Conservation (phyloP, 2,888 invertebrate species). For the Drosophila seclusa region DNA sequence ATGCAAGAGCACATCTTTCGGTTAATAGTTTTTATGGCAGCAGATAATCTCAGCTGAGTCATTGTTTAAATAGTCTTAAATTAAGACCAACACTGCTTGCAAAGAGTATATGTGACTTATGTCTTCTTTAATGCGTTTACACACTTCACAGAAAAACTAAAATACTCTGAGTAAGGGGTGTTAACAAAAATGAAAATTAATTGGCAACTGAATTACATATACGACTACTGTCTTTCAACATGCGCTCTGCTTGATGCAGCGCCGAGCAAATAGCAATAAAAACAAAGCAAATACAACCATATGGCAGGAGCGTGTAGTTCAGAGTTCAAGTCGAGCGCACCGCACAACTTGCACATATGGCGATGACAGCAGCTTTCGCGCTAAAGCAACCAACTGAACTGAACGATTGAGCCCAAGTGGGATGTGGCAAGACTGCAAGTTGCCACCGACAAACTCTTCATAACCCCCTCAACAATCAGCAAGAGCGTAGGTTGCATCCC, state of each 20-base stretch:
- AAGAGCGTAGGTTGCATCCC: slow-evolving; percentile 5
- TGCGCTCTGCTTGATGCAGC: slow-evolving; percentile 8
- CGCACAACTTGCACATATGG: slow-evolving; percentile 53
- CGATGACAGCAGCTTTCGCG: slow-evolving; percentile 41
- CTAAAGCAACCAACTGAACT: slow-evolving; percentile 49
- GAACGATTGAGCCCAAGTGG: slow-evolving; percentile 50
- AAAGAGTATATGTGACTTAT: background rate
- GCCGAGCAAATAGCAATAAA: slow-evolving; percentile 27
- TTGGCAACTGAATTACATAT: slow-evolving; percentile 30
- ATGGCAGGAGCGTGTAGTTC: slow-evolving; percentile 52
- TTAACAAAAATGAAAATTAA: slow-evolving; percentile 27
- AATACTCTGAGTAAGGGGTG: background rate
- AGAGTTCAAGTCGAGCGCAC: slow-evolving; percentile 49
- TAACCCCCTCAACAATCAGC: background rate
- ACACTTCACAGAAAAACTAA: background rate
- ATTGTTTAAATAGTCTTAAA: background rate
- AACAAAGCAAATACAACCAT: slow-evolving; percentile 47
- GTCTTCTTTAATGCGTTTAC: background rate
- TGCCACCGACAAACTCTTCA: slow-evolving; percentile 14
- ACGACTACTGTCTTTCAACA: slow-evolving; percentile 10
- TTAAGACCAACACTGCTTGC: background rate
- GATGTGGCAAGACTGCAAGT: slow-evolving; percentile 23
- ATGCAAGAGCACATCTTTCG: background rate
- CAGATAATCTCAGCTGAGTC: background rate
- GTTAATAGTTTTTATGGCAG: background rate